phyloP scores from a whole-genome alignment of 2,797 vertebrate species.

The Sorex maritimensis region DNA sequence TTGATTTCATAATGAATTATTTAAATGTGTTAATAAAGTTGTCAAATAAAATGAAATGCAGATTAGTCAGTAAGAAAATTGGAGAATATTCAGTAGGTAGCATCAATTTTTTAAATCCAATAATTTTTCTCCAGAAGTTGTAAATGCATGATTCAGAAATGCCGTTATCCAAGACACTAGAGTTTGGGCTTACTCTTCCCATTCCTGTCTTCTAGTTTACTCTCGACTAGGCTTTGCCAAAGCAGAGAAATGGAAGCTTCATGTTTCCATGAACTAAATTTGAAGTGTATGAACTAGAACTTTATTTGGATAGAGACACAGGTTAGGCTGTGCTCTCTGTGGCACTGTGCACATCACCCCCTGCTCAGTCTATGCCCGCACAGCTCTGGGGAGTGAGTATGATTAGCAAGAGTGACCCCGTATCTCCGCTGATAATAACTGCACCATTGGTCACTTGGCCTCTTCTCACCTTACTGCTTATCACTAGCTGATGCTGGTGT shows the following conservation, averaged over 20 bases:
- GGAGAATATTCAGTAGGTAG: neutral
- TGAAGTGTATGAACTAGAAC: neutral
- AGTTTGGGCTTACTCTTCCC: neutral
- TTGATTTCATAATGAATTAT: neutral
- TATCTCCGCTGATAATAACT: neutral
- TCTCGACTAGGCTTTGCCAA: neutral
- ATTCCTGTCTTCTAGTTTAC: conserved; percentile 23
- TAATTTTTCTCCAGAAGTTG: neutral
- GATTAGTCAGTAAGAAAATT: conserved; percentile 26
- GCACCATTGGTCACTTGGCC: neutral
- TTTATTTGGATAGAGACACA: neutral
- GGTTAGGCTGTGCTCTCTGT: neutral
- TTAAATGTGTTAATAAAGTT: conserved; percentile 24
- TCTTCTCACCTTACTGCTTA: neutral
- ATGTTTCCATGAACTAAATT: neutral
- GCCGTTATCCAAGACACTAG: neutral
- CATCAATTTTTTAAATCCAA: neutral
- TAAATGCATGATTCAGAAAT: neutral
- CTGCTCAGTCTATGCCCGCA: neutral
- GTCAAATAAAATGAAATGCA: neutral
- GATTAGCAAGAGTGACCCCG: neutral
- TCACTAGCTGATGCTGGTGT: neutral
- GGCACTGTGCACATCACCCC: accelerated
- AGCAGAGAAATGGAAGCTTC: neutral
- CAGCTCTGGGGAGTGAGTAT: neutral